phyloP scores from a whole-genome alignment of 2,797 vertebrate genomes.

The Bradypodion ventrale region DNA sequence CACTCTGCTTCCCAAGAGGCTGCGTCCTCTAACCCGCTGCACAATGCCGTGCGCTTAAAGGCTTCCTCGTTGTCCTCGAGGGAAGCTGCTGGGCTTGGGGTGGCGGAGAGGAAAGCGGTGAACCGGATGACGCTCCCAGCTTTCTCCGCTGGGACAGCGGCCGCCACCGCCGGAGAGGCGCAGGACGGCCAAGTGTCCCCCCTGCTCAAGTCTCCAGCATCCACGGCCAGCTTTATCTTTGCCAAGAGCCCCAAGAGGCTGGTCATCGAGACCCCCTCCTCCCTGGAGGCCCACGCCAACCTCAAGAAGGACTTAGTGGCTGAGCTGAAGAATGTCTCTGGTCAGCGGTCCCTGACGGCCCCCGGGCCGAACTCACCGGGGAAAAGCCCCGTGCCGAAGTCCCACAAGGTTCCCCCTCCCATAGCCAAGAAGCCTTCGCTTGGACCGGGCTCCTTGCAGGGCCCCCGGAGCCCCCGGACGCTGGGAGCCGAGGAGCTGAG shows the following conservation, averaged over 20 bases:
- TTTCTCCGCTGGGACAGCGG: not conserved
- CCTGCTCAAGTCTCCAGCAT: conserved; percentile 80
- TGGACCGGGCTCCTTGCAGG: conserved; percentile 46
- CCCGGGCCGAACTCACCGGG: not conserved
- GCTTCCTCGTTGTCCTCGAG: conserved; percentile 79
- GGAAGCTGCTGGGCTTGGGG: not conserved
- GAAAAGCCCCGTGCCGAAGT: conserved; percentile 68
- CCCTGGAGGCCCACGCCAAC: conserved; percentile 75
- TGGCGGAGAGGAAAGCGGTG: not conserved
- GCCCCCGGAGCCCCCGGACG: conserved; percentile 47
- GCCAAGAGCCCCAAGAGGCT: conserved; percentile 87
- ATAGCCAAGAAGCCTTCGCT: conserved; percentile 89
- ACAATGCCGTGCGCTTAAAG: conserved; percentile 85
- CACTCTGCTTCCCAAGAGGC: conserved; percentile 47
- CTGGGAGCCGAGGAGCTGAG: conserved; percentile 26
- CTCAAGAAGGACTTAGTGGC: conserved; percentile 80
- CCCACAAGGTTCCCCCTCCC: conserved; percentile 87
- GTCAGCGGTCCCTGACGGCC: conserved; percentile 62
- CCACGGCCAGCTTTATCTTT: conserved; percentile 94
- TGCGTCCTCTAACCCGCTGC: conserved; percentile 81
- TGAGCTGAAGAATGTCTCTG: conserved; percentile 80
- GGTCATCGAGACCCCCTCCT: conserved; percentile 79
- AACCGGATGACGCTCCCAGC: not conserved
- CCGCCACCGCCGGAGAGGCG: rapidly evolving
- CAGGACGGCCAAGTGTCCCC: conserved; percentile 56